These are phyloP conservation scores for Denticeps clupeoides DNA, from an alignment of 2,797 vertebrate species.

Conservation along the genomic window DNA sequence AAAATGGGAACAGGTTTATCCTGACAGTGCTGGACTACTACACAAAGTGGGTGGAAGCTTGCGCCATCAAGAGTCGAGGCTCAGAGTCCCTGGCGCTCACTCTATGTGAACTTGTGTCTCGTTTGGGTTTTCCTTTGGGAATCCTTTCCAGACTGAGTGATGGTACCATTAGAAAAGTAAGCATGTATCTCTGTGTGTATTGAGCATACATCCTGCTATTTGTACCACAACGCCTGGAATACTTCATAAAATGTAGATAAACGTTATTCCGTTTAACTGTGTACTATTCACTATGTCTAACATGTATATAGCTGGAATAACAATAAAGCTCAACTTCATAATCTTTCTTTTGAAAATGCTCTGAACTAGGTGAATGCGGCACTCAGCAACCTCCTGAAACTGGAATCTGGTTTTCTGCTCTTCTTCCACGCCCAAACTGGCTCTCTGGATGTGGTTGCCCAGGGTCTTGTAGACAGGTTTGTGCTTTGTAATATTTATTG, in stretches of 20 bases:
- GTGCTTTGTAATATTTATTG: not conserved
- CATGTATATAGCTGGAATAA: constrained; percentile 1
- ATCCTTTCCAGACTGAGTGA: constrained; percentile 50
- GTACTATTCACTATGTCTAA: not conserved
- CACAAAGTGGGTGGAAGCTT: constrained; percentile 57
- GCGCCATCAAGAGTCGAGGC: constrained; percentile 38
- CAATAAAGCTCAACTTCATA: not conserved
- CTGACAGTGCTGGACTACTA: constrained; percentile 44
- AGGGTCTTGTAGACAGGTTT: constrained; percentile 48
- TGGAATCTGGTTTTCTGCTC: constrained; percentile 34
- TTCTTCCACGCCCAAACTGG: constrained; percentile 47
- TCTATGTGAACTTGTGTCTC: constrained; percentile 34
- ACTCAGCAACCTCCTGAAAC: constrained; percentile 14
- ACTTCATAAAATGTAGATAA: not conserved
- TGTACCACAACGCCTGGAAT: not conserved
- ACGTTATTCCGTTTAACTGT: too few species aligned
- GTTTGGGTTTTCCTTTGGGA: constrained; percentile 48
- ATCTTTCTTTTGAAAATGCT: not conserved
- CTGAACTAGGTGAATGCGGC: not conserved
- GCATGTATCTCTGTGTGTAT: constrained; percentile 1
- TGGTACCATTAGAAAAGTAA: constrained; percentile 45
- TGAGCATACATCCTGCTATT: not conserved
- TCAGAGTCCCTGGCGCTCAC: constrained; percentile 31
- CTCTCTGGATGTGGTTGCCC: constrained; percentile 36
- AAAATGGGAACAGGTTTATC: constrained; percentile 43